These are phyloP conservation scores for Eurytoma californica DNA, from an alignment of 2,888 invertebrate species.

Conservation along the genomic window DNA sequence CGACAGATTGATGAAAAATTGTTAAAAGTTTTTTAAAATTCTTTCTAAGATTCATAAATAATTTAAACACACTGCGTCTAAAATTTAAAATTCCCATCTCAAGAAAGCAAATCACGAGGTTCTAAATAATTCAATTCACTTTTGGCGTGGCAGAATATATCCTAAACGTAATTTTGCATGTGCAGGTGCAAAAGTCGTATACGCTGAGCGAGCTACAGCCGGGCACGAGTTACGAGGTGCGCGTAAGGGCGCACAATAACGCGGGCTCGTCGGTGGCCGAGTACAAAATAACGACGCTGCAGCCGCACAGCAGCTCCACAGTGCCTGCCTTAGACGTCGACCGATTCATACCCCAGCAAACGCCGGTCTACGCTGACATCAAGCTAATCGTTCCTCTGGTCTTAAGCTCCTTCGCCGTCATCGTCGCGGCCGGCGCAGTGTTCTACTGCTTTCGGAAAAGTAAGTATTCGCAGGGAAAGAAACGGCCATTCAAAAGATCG, in stretches of 20 bases:
- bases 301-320: conserved; percentile 84
- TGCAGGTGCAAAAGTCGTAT: conserved; percentile 82
- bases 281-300: conserved; percentile 90
- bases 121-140: no score
- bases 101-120: no score
- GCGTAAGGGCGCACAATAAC: conserved; percentile 85
- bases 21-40: no score
- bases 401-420: conserved; percentile 71
- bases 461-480: conserved; percentile 58
- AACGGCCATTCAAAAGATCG: no score
- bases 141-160: no score
- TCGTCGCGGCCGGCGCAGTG: conserved; percentile 72
- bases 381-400: conserved; percentile 72
- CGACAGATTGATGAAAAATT: no score
- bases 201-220: conserved; percentile 87
- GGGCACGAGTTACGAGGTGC: conserved; percentile 77
- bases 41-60: no score
- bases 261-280: conserved; percentile 89
- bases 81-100: no score
- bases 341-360: conserved; percentile 71
- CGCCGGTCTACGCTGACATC: conserved; percentile 71
- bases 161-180: background rate
- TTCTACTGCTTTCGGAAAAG: conserved; percentile 74
- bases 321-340: conserved; percentile 70
- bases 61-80: no score